A percentile compares a stretch with the other conserved stretches of the same genome.
Evolutionary conservation across 1,140 invertebrate genomes (phyloP).

Genomic region (Neelides sp.): DNA sequence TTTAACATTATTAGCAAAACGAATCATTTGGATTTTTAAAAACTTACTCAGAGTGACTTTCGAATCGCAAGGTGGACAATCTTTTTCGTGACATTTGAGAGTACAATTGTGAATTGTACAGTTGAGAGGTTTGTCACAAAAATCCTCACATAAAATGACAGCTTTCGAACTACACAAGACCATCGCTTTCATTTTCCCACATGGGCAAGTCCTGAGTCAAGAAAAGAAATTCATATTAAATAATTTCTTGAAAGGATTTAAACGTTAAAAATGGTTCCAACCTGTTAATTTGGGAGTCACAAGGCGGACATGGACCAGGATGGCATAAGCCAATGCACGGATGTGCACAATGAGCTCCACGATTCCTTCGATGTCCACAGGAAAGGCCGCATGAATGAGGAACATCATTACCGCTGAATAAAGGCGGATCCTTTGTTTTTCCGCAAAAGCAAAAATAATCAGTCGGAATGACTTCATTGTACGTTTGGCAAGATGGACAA

Average conservation of each 20-base stretch:
- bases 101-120: conserved; percentile 51
- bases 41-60: conserved; percentile 43
- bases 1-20: too few relatives aligned
- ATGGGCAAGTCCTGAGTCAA: conserved; percentile 51
- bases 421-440: conserved; percentile 56
- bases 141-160: conserved; percentile 54
- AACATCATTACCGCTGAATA: conserved; percentile 54
- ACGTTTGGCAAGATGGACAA: conserved; percentile 80
- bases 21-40: too few relatives aligned
- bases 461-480: conserved; percentile 49
- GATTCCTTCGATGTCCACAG: conserved; percentile 49
- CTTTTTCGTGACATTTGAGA: conserved; percentile 44
- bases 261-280: too few relatives aligned
- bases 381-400: conserved; percentile 82
- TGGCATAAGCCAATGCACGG: conserved; percentile 79
- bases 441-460: conserved; percentile 75
- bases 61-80: conserved; percentile 41
- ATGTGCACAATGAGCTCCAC: conserved; percentile 54
- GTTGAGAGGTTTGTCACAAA: conserved; percentile 55
- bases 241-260: conserved; percentile 11
- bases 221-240: conserved; percentile 14
- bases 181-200: conserved; percentile 51
- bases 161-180: conserved; percentile 56
- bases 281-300: conserved; percentile 46
- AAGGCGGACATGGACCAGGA: conserved; percentile 75